Evolutionary conservation across 2,113 vertebrate genomes (phyloP).

Genomic region (Jaculus jaculus): DNA sequence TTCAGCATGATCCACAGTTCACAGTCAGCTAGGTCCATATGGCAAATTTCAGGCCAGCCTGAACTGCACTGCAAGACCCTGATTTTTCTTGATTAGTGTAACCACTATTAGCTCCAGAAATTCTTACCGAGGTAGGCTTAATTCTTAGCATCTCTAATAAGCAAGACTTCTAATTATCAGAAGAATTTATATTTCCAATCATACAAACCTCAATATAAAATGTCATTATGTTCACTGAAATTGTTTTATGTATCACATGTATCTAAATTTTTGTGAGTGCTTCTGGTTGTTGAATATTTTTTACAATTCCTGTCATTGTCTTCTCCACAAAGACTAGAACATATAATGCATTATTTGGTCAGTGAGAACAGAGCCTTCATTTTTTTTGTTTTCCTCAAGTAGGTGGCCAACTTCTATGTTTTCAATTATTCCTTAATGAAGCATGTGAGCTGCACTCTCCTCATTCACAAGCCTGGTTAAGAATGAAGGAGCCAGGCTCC

Average conservation of each 20-base stretch:
- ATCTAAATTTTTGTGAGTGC: not conserved
- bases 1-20: not conserved
- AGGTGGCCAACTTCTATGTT: not conserved
- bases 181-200: not conserved
- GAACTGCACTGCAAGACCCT: not conserved
- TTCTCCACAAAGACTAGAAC: not conserved
- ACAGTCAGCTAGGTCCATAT: not conserved
- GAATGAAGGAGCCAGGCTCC: not conserved
- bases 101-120: not conserved
- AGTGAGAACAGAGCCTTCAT: not conserved
- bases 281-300: not conserved
- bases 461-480: not conserved
- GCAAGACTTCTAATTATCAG: not conserved
- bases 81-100: not conserved
- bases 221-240: not conserved
- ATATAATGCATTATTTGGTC: not conserved
- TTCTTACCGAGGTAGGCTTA: not conserved
- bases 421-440: not conserved
- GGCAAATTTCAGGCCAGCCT: not conserved
- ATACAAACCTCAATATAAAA: not conserved
- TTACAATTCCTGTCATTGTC: not conserved
- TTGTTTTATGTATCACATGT: not conserved
- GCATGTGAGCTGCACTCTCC: not conserved
- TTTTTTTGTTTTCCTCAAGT: not conserved
- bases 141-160: constrained; percentile 4